Percentiles rank a stretch among this genome's conserved stretches.
These are phyloP conservation scores for Centropyge bicolor DNA, from an alignment of 2,797 vertebrate genomes.

Conservation along the genomic window DNA sequence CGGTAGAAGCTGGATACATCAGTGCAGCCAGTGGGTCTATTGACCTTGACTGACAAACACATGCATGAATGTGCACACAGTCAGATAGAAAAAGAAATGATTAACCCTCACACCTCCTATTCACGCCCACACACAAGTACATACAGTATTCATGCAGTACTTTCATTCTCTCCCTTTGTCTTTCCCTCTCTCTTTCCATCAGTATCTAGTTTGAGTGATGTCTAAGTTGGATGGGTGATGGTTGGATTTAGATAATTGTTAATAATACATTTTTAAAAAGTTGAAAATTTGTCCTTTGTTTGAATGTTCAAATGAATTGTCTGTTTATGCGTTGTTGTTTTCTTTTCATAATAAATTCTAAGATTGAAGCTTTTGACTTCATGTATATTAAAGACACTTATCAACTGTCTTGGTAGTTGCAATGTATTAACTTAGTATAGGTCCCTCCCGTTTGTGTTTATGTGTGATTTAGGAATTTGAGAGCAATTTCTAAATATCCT, in stretches of 20 bases:
- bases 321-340: too few relatives aligned
- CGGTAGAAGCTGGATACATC: conserved; percentile 50
- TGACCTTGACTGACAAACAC: conserved; percentile 64
- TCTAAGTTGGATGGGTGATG: neutral
- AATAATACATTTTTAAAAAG: neutral
- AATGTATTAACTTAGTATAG: neutral
- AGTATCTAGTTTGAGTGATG: neutral
- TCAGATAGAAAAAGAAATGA: conserved; percentile 18
- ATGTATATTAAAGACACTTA: neutral
- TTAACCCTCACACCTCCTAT: neutral
- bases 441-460: conserved; percentile 14
- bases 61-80: conserved; percentile 18
- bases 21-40: conserved; percentile 44
- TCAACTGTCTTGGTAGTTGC: neutral
- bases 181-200: neutral
- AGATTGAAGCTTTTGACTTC: neutral
- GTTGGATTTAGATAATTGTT: neutral
- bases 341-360: too few relatives aligned
- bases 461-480: conserved; percentile 4
- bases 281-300: neutral
- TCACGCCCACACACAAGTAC: neutral
- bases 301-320: neutral
- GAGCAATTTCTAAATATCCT: neutral
- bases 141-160: neutral
- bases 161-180: neutral